Percentiles rank a stretch among this genome's conserved stretches.
Evolutionary conservation across 2,888 invertebrate species (phyloP).

Genomic region (Lucinisca nassula): DNA sequence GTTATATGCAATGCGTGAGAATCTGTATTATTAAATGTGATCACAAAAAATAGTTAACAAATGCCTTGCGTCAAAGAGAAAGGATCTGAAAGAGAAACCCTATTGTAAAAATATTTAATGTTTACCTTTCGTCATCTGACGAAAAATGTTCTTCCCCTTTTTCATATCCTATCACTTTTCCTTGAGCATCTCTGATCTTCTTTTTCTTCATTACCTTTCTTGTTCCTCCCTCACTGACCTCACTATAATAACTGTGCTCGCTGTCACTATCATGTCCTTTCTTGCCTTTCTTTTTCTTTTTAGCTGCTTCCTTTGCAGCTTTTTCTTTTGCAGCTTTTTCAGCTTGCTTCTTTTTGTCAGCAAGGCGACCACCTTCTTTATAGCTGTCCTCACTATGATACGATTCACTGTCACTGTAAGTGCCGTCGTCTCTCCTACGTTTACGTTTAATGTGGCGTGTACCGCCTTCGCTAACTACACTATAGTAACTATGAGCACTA

Average conservation of each 20-base stretch:
- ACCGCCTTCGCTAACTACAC: constrained; percentile 86
- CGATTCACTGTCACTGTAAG: constrained; percentile 85
- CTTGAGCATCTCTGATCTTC: constrained; percentile 84
- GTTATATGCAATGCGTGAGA: too few species aligned
- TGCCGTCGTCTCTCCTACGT: constrained; percentile 84
- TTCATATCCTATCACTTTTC: constrained; percentile 85
- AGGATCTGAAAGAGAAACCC: too few species aligned
- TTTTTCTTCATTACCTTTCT: constrained; percentile 78
- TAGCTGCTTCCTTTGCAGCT: constrained; percentile 64
- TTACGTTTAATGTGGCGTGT: constrained; percentile 84
- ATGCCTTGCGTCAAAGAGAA: too few species aligned
- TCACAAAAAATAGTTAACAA: too few species aligned
- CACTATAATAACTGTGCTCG: constrained; percentile 86
- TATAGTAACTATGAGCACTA: constrained; percentile 87
- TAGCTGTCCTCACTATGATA: constrained; percentile 85
- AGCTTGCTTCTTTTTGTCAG: constrained; percentile 76
- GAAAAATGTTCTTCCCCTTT: constrained; percentile 70
- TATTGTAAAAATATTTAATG: background rate
- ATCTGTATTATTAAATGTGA: too few species aligned
- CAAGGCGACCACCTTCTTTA: constrained; percentile 77
- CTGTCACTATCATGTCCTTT: constrained; percentile 84
- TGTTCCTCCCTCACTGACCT: constrained; percentile 86
- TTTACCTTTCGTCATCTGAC: constrained; percentile 79
- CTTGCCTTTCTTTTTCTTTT: constrained; percentile 75
- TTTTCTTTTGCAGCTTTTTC: constrained; percentile 59